These are phyloP conservation scores for Lamprologus ornatipinnis DNA, from an alignment of 2,113 vertebrate genomes.

Conservation along the genomic window DNA sequence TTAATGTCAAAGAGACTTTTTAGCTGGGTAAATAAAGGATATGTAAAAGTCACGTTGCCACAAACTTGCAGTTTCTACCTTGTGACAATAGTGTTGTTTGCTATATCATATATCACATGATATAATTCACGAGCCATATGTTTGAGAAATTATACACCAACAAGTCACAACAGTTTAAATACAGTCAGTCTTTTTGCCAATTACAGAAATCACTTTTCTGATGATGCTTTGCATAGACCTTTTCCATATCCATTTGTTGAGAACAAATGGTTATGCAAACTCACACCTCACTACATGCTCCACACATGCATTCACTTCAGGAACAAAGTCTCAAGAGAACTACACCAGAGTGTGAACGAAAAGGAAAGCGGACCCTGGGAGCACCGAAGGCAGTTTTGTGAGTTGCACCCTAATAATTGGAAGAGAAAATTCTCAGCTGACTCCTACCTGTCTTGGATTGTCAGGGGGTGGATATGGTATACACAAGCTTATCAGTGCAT, in stretches of 20 bases:
- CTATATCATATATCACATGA: neutral
- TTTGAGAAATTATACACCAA: neutral
- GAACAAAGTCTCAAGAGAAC: neutral
- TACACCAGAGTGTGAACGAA: fast-evolving
- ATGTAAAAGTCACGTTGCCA: neutral
- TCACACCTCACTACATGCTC: neutral
- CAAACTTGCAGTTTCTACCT: neutral
- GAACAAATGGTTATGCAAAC: neutral
- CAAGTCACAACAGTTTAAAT: neutral
- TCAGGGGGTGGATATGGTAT: neutral
- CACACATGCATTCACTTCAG: neutral
- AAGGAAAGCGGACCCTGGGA: neutral
- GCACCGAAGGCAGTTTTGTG: neutral
- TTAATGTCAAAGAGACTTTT: neutral
- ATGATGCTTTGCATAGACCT: fast-evolving
- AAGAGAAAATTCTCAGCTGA: neutral
- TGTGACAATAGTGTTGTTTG: neutral
- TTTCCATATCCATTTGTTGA: neutral
- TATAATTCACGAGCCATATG: neutral
- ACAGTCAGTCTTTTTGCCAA: neutral
- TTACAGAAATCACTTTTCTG: neutral
- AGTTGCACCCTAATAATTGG: neutral
- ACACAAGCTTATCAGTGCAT: neutral
- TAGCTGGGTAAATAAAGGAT: neutral
- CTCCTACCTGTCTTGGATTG: neutral